These are phyloP conservation scores for Labeo rohita DNA, from an alignment of 2,113 vertebrate genomes.

Conservation along the genomic window DNA sequence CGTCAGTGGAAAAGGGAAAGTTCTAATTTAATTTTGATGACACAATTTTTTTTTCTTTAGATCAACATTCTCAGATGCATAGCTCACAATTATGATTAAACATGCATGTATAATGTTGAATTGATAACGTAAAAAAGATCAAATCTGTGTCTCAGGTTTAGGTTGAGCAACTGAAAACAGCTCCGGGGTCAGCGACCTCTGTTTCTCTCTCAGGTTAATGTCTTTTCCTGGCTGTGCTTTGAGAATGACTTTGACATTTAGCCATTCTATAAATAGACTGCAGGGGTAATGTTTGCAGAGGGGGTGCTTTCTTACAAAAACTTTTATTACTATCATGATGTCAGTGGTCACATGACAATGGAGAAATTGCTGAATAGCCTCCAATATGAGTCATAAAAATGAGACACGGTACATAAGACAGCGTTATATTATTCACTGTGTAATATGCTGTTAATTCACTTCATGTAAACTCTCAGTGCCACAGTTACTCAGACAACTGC, in stretches of 20 bases:
- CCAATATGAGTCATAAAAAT: not conserved
- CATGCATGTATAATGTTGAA: not conserved
- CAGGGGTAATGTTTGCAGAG: constrained; percentile 39
- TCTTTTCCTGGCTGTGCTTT: constrained; percentile 52
- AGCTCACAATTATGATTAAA: not conserved
- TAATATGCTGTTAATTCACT: not conserved
- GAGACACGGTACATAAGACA: not conserved
- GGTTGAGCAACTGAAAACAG: not conserved
- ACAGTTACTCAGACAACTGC: not conserved
- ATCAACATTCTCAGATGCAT: not conserved
- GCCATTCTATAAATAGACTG: constrained; percentile 70
- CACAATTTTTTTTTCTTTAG: not conserved
- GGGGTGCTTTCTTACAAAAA: not conserved
- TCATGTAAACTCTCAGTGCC: not conserved
- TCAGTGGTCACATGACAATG: not conserved
- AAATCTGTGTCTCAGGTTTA: not conserved
- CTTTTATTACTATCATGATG: not conserved
- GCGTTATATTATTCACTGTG: not conserved
- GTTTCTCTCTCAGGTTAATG: constrained; percentile 41
- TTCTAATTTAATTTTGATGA: not conserved
- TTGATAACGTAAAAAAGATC: not conserved
- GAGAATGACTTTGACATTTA: constrained; percentile 73
- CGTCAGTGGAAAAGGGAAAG: not conserved
- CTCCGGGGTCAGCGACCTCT: not conserved
- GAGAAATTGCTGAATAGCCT: not conserved